Conservation (phyloP, 2,113 vertebrate species). For the Nibea albiflora region DNA sequence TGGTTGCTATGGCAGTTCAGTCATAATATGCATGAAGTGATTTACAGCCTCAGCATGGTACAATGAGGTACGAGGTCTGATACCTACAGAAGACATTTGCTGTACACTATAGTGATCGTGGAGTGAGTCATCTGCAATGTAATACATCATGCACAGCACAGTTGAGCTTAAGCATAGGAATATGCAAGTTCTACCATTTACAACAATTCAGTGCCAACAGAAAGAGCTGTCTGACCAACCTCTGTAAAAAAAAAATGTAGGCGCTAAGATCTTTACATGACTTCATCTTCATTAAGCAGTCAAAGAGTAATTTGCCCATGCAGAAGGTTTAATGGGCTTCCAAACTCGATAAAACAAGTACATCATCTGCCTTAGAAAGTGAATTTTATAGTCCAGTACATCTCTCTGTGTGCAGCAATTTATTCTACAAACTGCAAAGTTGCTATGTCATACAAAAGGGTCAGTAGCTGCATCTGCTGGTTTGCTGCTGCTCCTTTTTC, state of each 20-base stretch:
- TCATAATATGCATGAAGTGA: constrained; percentile 9
- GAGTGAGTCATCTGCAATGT: too few relatives aligned
- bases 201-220: too few relatives aligned
- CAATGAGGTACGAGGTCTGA: too few relatives aligned
- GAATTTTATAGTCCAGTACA: neutral
- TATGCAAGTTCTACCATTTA: too few relatives aligned
- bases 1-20: constrained; percentile 12
- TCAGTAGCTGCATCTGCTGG: constrained; percentile 1
- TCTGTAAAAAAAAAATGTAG: neutral
- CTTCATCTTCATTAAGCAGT: constrained; percentile 13
- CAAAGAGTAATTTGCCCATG: neutral
- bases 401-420: neutral
- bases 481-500: constrained; percentile 1
- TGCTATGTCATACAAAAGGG: neutral
- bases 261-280: neutral
- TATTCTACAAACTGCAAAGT: neutral
- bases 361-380: neutral
- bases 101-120: too few relatives aligned
- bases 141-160: too few relatives aligned
- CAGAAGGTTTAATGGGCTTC: neutral
- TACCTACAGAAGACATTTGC: too few relatives aligned
- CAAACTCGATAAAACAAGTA: neutral
- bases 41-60: neutral
- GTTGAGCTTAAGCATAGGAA: too few relatives aligned
- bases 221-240: too few relatives aligned